Conservation (phyloP, 2,113 vertebrate genomes). For the Eurypyga helias region DNA sequence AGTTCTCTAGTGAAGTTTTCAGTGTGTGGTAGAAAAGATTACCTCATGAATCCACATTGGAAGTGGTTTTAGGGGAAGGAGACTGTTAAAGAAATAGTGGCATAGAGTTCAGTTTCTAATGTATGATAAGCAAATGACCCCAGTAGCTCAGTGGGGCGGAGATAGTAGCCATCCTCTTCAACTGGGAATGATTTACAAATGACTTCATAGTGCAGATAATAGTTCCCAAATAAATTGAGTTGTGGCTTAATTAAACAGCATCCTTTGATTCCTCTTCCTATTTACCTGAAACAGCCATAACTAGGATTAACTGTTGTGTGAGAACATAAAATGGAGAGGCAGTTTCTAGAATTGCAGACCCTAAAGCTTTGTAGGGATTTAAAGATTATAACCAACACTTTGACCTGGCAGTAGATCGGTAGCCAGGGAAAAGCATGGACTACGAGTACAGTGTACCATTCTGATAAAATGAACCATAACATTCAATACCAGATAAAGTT, state of each 20-base stretch:
- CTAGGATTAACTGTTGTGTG: not conserved
- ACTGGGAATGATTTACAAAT: not conserved
- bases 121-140: not conserved
- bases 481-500: conserved; percentile 30
- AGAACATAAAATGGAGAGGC: conserved; percentile 16
- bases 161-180: not conserved
- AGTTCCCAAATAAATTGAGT: not conserved
- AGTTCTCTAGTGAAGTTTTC: not conserved
- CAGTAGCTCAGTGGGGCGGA: not conserved
- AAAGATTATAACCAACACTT: conserved; percentile 60
- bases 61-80: not conserved
- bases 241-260: conserved; percentile 21
- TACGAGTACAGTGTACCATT: not conserved
- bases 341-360: not conserved
- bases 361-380: conserved; percentile 53
- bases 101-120: not conserved
- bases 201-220: not conserved
- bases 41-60: not conserved
- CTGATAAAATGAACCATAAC: conserved; percentile 62
- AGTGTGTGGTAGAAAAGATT: not conserved
- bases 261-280: not conserved
- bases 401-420: conserved; percentile 16
- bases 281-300: conserved; percentile 28
- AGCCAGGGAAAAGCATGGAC: not conserved
- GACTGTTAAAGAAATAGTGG: not conserved